Base-by-base conservation (phyloP, 2,797 vertebrate genomes). In the Euphonia xanthogaster region DNA sequence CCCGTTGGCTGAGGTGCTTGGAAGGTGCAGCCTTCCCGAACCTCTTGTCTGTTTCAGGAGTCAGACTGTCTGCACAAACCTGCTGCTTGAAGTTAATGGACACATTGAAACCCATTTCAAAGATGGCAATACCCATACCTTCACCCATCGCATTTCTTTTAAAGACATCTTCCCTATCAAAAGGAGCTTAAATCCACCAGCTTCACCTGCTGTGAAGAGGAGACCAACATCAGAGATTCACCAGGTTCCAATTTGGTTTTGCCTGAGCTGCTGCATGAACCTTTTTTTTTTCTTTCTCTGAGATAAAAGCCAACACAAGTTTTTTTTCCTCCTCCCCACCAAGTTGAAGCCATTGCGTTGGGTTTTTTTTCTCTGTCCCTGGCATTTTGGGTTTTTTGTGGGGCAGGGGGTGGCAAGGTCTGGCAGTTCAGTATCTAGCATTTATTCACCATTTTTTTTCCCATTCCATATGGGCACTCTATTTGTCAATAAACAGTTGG, bases 391-490 rank as follows among this genome's bases (percentile, higher is more conserved):
- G 19, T 1, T 2, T 39, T 39, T 68, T 75, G 3, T n/a, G 45
- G 24, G 47, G 7, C 4, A 42, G 40, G 40, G 40, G 17, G 18
- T 8, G 17, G 40, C 40, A 42, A 39, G 28, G 22, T 25, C 16
- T 48, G 22, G 25, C 28, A 39, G 28, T 60, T 48, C 22, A 31
- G 17, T 60, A 27, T 39, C 28, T 60, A 39, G 8, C 22, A 60
- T 60, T 48, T 42, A 62, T 62, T 51, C 20, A 18, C 24, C 19
- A 5, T 33, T 42, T 42, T 39, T 39, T 50, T 47, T 23, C 28
- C 62, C 1, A 0, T 47, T 19, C 42, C 1, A 1, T 48, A 12
- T 40, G 48, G 51, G 9, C 42, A 14, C 23, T 54, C n/a, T 47
- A 12, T 60, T 37, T 37, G 24, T 44, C 40, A 44, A 12, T n/a